phyloP scores from a whole-genome alignment of 2,113 vertebrate species.

The Cyprinus carpio region DNA sequence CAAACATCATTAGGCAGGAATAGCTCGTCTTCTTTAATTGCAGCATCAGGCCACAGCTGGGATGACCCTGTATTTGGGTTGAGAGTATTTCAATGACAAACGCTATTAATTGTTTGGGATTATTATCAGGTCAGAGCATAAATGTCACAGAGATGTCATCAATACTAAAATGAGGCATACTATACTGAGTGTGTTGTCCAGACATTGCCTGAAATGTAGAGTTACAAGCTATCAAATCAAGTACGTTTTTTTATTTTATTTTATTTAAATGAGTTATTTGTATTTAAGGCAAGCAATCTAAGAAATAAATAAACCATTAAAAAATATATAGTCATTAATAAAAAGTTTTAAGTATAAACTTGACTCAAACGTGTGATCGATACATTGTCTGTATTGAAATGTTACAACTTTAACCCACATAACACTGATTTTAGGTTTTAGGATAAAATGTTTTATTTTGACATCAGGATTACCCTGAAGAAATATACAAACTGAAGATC shows the following conservation, averaged over 20 bases:
- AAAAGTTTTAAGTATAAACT: no score
- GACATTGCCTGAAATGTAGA: neutral
- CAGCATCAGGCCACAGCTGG: conserved; percentile 23
- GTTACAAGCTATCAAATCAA: neutral
- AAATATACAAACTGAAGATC: no score
- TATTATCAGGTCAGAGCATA: conserved; percentile 6
- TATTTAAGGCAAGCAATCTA: neutral
- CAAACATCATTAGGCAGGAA: conserved; percentile 40
- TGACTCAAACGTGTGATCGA: no score
- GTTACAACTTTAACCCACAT: no score
- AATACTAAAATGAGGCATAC: neutral
- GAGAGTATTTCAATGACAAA: conserved; percentile 2
- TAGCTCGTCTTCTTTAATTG: conserved; percentile 35
- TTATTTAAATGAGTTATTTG: neutral
- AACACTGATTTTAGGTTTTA: no score
- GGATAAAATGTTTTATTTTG: no score
- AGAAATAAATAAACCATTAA: no score
- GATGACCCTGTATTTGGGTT: neutral
- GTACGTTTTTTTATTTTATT: no score
- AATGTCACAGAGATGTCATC: conserved; percentile 16
- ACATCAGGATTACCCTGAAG: no score
- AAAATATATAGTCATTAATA: no score
- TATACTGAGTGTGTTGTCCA: neutral
- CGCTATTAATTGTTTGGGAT: neutral
- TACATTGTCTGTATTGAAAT: no score